These are phyloP conservation scores for Opisthocomus hoazin DNA, from an alignment of 2,113 vertebrate species.

Conservation along the genomic window DNA sequence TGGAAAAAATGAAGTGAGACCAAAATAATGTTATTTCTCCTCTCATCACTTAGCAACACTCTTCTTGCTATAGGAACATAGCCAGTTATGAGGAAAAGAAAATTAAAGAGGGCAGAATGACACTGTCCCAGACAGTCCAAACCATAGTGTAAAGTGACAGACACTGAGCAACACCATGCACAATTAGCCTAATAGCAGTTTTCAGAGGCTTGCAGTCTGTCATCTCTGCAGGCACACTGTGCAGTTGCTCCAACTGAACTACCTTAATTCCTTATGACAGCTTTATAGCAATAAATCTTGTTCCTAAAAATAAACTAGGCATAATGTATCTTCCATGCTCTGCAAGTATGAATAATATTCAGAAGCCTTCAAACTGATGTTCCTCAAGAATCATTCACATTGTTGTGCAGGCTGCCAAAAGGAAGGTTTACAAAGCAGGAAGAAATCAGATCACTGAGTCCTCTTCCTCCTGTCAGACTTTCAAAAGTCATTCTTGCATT, in stretches of 20 bases:
- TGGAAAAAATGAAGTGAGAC: slow-evolving; percentile 24
- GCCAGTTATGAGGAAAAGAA: neutral
- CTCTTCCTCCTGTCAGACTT: neutral
- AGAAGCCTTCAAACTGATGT: neutral
- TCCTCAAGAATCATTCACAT: slow-evolving; percentile 39
- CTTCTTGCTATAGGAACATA: neutral
- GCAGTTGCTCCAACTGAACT: neutral
- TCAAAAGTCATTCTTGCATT: neutral
- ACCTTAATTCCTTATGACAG: slow-evolving; percentile 48
- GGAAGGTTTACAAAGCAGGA: neutral
- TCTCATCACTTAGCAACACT: slow-evolving; percentile 27
- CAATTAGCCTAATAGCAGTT: slow-evolving; percentile 47
- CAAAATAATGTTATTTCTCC: slow-evolving; percentile 28
- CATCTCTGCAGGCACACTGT: neutral
- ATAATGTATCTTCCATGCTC: slow-evolving; percentile 56
- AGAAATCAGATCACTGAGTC: neutral
- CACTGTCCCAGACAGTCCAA: neutral
- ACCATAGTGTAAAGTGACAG: neutral
- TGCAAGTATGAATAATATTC: slow-evolving; percentile 42
- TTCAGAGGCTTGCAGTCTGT: slow-evolving; percentile 6
- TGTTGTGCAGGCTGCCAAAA: neutral
- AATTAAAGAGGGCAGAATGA: neutral
- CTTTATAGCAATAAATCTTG: slow-evolving; percentile 10
- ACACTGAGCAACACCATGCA: slow-evolving; percentile 1
- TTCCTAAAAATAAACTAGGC: slow-evolving; percentile 64